These are phyloP conservation scores for Eristalinus sepulchralis DNA, from an alignment of 2,888 invertebrate species.

Conservation along the genomic window DNA sequence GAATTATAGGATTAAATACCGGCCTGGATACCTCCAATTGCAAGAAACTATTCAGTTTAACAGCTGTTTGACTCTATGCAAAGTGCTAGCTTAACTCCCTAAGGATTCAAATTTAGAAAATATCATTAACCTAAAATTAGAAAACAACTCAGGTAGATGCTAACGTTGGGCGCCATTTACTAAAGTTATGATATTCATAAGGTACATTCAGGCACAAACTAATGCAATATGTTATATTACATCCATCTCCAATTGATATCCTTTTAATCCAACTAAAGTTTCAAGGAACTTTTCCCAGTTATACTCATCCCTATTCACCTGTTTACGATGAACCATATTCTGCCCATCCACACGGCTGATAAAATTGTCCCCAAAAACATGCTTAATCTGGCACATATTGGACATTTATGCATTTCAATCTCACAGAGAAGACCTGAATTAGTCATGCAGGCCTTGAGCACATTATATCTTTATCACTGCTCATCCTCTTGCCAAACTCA, in stretches of 20 bases:
- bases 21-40: no score
- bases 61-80: no score
- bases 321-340: neutral
- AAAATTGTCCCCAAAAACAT: neutral
- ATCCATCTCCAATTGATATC: neutral
- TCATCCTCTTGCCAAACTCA: conserved; percentile 38
- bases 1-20: no score
- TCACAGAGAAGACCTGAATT: neutral
- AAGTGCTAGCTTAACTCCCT: no score
- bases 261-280: neutral
- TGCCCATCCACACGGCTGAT: neutral
- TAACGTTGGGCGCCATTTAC: no score
- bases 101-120: no score
- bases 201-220: no score
- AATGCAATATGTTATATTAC: no score
- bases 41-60: no score
- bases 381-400: neutral
- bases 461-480: conserved; percentile 30
- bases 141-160: no score
- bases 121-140: no score
- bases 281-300: neutral
- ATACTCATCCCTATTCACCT: neutral
- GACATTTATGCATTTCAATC: conserved; percentile 10
- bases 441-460: conserved; percentile 50
- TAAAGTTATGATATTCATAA: no score